phyloP scores from a whole-genome alignment of 2,113 vertebrate species.

The Eulemur macaco region DNA sequence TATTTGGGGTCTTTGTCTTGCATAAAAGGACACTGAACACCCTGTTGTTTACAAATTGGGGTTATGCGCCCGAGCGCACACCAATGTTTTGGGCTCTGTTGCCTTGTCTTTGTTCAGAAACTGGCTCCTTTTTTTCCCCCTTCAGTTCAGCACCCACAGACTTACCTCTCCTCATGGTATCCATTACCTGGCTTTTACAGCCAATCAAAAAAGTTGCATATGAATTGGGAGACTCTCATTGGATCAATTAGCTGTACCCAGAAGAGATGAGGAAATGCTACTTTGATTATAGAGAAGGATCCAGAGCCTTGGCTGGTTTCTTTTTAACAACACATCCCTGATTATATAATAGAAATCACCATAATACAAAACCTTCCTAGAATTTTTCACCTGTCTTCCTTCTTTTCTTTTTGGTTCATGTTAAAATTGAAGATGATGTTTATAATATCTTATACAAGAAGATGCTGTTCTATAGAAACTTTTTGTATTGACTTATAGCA shows the following conservation, averaged over 20 bases:
- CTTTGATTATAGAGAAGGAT: not conserved
- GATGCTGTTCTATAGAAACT: not conserved
- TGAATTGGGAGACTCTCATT: not conserved
- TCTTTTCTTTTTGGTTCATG: not conserved
- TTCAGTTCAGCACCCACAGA: not conserved
- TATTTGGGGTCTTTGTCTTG: constrained; percentile 64
- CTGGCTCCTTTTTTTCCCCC: not conserved
- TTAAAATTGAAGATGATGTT: not conserved
- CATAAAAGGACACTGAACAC: constrained; percentile 32
- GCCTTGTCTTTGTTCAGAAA: constrained; percentile 42
- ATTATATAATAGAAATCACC: not conserved
- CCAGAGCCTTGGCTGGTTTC: not conserved
- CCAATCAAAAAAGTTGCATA: not conserved
- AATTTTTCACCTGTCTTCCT: not conserved
- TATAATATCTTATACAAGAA: not conserved
- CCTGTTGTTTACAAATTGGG: constrained; percentile 70
- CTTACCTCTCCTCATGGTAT: not conserved
- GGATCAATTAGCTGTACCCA: not conserved
- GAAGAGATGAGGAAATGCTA: not conserved
- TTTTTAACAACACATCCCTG: not conserved
- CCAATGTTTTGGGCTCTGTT: not conserved
- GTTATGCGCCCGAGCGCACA: constrained; percentile 39
- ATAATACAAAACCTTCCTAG: not conserved
- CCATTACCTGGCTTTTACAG: not conserved
- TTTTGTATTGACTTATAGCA: not conserved